These are phyloP conservation scores for Deroptyus accipitrinus DNA, from an alignment of 2,113 vertebrate genomes.

Conservation along the genomic window DNA sequence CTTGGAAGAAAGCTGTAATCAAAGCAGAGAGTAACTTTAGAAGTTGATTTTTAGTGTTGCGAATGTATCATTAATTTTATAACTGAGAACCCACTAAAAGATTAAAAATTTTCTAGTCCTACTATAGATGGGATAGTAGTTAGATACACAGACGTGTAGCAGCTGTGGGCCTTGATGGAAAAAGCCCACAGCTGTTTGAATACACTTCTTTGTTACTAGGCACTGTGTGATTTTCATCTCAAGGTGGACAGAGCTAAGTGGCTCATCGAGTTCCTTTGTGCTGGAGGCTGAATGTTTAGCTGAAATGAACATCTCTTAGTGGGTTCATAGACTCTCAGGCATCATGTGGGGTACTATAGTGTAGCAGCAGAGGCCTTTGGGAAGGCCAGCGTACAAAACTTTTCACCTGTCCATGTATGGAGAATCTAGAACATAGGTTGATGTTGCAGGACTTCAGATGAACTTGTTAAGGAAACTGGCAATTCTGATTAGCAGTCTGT, in stretches of 20 bases:
- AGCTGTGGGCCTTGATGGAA: neutral
- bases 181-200: neutral
- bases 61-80: neutral
- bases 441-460: neutral
- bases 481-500: neutral
- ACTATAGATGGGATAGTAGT: neutral
- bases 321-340: neutral
- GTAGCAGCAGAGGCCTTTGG: neutral
- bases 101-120: neutral
- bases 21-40: neutral
- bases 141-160: neutral
- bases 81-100: neutral
- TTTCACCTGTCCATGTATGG: fast-evolving
- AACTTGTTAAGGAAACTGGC: neutral
- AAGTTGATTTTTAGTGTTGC: neutral
- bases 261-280: neutral
- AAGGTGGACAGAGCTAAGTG: neutral
- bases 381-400: neutral
- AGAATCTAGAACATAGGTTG: neutral
- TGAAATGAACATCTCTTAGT: neutral
- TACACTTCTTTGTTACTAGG: neutral
- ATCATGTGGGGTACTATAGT: neutral
- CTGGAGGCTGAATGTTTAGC: neutral
- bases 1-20: neutral
- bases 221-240: neutral